A percentile compares a stretch with the other conserved stretches of the same genome.
Evolutionary conservation across 2,113 vertebrate genomes (phyloP).

Genomic region (Anser cygnoides): DNA sequence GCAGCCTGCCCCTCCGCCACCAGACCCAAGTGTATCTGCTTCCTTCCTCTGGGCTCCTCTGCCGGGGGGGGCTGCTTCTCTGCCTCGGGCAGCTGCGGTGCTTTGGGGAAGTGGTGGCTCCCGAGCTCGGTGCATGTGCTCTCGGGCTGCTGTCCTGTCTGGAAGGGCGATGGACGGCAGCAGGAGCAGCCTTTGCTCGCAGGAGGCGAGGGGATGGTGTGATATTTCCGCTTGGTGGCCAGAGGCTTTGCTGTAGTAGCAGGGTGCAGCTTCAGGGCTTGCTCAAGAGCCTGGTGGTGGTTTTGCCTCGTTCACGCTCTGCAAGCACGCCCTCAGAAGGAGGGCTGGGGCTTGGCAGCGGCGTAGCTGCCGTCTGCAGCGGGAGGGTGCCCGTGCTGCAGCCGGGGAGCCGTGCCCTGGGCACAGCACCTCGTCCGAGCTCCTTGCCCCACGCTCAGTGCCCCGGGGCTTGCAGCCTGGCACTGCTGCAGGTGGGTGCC

Average conservation of each 20-base stretch:
- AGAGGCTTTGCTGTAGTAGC: not conserved
- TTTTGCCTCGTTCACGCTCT: not conserved
- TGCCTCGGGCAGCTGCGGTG: not conserved
- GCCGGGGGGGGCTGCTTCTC: not conserved
- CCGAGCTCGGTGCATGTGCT: not conserved
- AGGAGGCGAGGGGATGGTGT: not conserved
- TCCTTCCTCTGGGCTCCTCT: not conserved
- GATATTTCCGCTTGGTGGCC: not conserved
- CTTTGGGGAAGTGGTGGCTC: not conserved
- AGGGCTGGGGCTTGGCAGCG: not conserved
- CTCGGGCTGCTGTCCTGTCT: not conserved
- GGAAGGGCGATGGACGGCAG: not conserved
- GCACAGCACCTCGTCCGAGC: not conserved
- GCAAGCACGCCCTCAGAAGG: not conserved
- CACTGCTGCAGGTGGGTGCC: too few relatives aligned
- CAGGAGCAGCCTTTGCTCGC: not conserved
- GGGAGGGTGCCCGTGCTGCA: not conserved
- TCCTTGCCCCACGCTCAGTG: not conserved
- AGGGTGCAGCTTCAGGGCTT: not conserved
- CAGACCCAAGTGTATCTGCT: slow-evolving; percentile 37
- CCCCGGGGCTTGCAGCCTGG: too few relatives aligned
- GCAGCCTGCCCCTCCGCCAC: not conserved
- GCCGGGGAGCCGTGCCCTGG: not conserved
- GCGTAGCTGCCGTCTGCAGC: not conserved
- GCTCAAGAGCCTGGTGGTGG: not conserved